Evolutionary conservation across 2,888 invertebrate genomes (phyloP).

Genomic region (Thecocarcelia acutangulata): DNA sequence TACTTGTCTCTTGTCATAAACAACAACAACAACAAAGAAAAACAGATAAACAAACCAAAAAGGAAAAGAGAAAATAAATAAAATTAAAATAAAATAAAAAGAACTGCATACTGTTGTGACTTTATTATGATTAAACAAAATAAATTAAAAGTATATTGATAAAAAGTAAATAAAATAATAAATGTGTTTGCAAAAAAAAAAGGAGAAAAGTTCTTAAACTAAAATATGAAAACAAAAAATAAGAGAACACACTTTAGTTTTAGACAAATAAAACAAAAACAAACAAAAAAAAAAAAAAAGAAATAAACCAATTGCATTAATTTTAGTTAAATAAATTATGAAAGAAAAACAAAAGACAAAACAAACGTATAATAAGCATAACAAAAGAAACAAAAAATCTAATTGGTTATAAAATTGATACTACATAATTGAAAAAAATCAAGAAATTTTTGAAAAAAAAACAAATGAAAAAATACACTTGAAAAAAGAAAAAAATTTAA

Average conservation of each 20-base stretch:
- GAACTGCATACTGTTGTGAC: slow-evolving; percentile 73
- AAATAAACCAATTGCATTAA: slow-evolving; percentile 62
- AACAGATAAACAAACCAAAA: slow-evolving; percentile 39
- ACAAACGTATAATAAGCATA: slow-evolving; percentile 62
- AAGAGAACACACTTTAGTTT: slow-evolving; percentile 64
- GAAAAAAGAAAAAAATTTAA: slow-evolving; percentile 64
- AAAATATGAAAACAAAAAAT: slow-evolving; percentile 48
- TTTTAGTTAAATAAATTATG: slow-evolving; percentile 68
- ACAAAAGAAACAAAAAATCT: slow-evolving; percentile 51
- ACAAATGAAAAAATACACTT: slow-evolving; percentile 68
- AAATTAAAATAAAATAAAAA: slow-evolving; percentile 52
- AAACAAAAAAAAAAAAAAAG: slow-evolving; percentile 42
- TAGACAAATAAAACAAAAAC: slow-evolving; percentile 37
- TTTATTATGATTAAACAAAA: slow-evolving; percentile 69
- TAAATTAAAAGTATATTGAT: slow-evolving; percentile 55
- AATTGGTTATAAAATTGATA: slow-evolving; percentile 67
- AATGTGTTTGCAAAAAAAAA: slow-evolving; percentile 66
- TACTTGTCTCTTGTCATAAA: slow-evolving; percentile 55
- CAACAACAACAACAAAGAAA: slow-evolving; percentile 42
- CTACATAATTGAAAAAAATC: slow-evolving; percentile 50
- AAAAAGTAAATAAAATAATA: slow-evolving; percentile 57
- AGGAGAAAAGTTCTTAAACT: slow-evolving; percentile 58
- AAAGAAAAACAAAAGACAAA: slow-evolving; percentile 35
- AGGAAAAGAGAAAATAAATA: slow-evolving; percentile 17
- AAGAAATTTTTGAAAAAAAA: slow-evolving; percentile 64